Evolutionary conservation across 2,113 vertebrate genomes (phyloP).

Genomic region (Cavia porcellus): DNA sequence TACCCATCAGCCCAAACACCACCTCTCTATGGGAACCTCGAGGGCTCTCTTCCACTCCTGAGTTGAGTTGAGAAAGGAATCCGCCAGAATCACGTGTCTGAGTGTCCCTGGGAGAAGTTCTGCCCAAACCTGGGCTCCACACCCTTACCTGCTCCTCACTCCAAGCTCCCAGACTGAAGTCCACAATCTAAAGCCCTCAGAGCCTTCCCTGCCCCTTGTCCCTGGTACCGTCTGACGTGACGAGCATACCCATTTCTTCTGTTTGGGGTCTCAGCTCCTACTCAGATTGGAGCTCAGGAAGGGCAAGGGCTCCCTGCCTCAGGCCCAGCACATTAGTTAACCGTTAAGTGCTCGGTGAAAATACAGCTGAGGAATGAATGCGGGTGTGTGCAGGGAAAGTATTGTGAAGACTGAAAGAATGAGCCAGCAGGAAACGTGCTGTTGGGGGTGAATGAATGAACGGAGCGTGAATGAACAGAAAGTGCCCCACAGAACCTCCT

Average conservation of each 20-base stretch:
- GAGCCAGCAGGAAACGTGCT: not conserved
- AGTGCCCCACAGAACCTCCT: fast-evolving
- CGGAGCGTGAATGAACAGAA: not conserved
- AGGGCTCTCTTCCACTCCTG: not conserved
- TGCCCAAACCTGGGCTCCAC: not conserved
- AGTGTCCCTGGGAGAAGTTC: not conserved
- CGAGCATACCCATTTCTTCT: not conserved
- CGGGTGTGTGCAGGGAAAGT: not conserved
- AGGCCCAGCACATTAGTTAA: not conserved
- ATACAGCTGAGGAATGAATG: not conserved
- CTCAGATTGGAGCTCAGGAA: not conserved
- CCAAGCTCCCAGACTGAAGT: not conserved
- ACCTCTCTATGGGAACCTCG: not conserved
- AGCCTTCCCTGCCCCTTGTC: not conserved
- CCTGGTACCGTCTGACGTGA: fast-evolving
- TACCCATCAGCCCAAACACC: not conserved
- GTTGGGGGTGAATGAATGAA: not conserved
- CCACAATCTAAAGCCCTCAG: fast-evolving
- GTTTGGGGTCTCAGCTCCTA: too few relatives aligned
- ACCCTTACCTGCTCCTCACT: not conserved
- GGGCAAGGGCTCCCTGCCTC: not conserved
- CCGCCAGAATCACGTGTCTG: not conserved
- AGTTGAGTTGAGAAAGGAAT: not conserved
- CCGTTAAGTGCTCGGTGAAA: not conserved
- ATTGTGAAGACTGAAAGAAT: not conserved